Base-by-base conservation (phyloP, 2,888 invertebrate species). In the Abrostola tripartita region DNA sequence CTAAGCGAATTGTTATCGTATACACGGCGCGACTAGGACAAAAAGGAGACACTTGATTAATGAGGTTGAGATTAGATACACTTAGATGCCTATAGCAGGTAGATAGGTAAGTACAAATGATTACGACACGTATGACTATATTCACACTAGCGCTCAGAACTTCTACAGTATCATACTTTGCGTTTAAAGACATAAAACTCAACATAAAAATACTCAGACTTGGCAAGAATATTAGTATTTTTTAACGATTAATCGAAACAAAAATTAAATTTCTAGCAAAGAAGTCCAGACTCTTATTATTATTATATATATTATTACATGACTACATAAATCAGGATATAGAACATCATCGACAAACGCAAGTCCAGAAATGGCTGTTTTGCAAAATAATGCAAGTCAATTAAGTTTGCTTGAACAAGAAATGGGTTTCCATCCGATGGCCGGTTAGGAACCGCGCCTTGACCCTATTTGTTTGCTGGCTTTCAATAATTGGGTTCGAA, bases 351-450 rank as follows among this genome's bases (percentile, higher is more conserved):
- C n/a, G n/a, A 24, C 24, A 24, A 24, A 4, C 24, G 24, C 24
- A 24, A 24, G 24, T 24, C 4, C 24, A 24, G 24, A 24, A 24
- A 24, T 49, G 58, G 40, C 54, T 37, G 37, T 56, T 70, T 72
- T 41, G 72, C 7, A 1, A n/a, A 41, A 14, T 0, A 47, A 47
- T 35, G 11, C 11, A 35, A 57, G 37, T 40, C 24, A 52, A 44
- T 57, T 52, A 52, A 37, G 52, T 57, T 8, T 11, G 57, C 51
- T 65, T 65, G 7, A 14, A 12, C 36, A 12, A 11, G 35, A 24
- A 14, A 12, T 40, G 9, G 11, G 37, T 37, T 56, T 37, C 0
- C 6, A 12, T 10, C 35, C 37, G n/a, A 12, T 50, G 9, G 11
- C 42, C 1, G 38, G 38, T 52, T 10, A 12, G 0, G 36, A 37